Evolutionary conservation across 2,888 invertebrate species (phyloP), one percentile per base, ranked within the genome.

Genomic region (Glomeris marginata): DNA sequence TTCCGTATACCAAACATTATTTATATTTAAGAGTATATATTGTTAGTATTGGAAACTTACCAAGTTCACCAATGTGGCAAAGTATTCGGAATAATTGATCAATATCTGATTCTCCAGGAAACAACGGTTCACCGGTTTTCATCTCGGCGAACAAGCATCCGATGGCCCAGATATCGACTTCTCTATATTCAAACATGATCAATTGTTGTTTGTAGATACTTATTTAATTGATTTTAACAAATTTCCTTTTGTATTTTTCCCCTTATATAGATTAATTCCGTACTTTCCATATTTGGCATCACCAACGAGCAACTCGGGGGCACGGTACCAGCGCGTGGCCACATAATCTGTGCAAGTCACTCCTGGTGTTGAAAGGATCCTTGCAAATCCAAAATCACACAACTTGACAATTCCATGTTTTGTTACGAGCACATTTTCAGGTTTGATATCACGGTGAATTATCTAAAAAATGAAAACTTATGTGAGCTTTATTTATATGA

Each of bases 361-460:
- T 1, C 83, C 81, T 2, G 69, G 67, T 1, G 78, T 74, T 1
- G 79, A 78, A 49, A 83, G 69, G 0, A 81, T 70, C 35, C 88
- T 72, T 0, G 88, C 88, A 63, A 88, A 88, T 1, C 90, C 88
- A 58, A 90, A 82, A 70, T 90, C 88, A 65, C 88, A 88, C n/a
- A 90, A 70, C 68, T 90, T 88, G 37, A 88, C 81, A 3, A 88
- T 78, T 0, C 86, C 86, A 37, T 74, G 69, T 53, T 77, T 77
- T 1, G 84, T 84, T 1, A 90, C 81, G 51, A 88, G 69, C 41
- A 90, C 81, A 64, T 90, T 90, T 64, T 90, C 88, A 2, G 88
- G 90, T 62, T 90, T 90, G 42, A 88, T 78, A 63, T 88, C 88
- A 42, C 90, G 74, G 63, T 90, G 88, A 60, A 90, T 83, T 59